A percentile compares a stretch with the other conserved stretches of the same genome.
These are phyloP conservation scores for Crotalus helleri DNA, from an alignment of 2,113 vertebrate genomes.

Conservation along the genomic window DNA sequence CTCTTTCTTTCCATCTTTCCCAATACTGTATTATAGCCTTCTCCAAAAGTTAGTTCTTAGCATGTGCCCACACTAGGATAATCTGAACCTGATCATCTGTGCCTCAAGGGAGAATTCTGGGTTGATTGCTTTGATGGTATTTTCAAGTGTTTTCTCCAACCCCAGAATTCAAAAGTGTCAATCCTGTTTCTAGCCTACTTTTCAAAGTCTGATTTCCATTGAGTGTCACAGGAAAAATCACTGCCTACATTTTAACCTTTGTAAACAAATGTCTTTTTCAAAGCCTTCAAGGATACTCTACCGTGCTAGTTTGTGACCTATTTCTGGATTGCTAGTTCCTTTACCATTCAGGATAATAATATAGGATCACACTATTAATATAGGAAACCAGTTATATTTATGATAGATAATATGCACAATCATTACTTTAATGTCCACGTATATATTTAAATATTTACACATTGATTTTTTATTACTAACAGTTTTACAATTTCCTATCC, in stretches of 20 bases:
- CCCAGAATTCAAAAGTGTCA: background rate
- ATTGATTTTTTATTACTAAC: background rate
- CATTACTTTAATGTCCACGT: background rate
- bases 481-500: slow-evolving; percentile 27
- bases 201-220: background rate
- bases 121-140: background rate
- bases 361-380: background rate
- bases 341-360: background rate
- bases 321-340: background rate
- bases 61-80: background rate
- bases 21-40: background rate
- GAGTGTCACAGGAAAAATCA: background rate
- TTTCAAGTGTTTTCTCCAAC: background rate
- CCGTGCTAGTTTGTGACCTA: background rate
- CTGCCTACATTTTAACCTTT: background rate
- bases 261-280: background rate
- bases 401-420: background rate
- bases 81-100: background rate
- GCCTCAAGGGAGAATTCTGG: background rate
- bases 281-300: background rate
- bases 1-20: background rate
- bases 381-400: background rate
- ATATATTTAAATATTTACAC: background rate
- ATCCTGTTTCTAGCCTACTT: background rate
- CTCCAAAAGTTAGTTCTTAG: background rate